A percentile compares a stretch with the other conserved stretches of the same genome.
These are phyloP conservation scores for Dicaeum eximium DNA, from an alignment of 2,113 vertebrate species.

Conservation along the genomic window DNA sequence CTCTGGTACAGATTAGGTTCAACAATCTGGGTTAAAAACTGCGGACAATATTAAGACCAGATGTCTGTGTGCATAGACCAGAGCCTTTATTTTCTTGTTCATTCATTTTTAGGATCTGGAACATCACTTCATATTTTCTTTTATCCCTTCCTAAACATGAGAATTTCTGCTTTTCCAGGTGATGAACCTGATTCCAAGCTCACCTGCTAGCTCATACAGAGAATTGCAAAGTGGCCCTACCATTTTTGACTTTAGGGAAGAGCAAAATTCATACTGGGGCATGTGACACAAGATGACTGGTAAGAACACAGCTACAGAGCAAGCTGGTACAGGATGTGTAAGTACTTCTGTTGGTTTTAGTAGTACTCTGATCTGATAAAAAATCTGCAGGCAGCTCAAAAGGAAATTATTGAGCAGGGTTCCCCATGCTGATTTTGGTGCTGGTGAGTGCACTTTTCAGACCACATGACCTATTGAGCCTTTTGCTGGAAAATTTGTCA, in stretches of 20 bases:
- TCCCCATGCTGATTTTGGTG: neutral
- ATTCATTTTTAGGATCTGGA: neutral
- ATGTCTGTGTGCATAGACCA: neutral
- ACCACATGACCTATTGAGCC: neutral
- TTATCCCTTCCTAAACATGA: neutral
- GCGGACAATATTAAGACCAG: neutral
- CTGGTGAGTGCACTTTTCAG: neutral
- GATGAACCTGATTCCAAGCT: neutral
- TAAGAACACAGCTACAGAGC: neutral
- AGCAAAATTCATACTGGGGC: neutral
- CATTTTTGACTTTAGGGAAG: neutral
- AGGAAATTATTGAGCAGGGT: neutral
- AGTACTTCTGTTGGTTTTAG: neutral
- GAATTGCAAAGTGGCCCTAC: neutral
- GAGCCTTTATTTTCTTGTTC: neutral
- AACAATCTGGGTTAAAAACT: neutral
- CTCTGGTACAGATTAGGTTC: neutral
- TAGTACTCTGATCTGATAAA: neutral
- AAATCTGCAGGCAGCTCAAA: neutral
- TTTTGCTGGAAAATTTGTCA: neutral
- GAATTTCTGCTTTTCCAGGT: neutral
- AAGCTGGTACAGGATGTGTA: neutral
- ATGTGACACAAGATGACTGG: neutral
- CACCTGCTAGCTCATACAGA: neutral
- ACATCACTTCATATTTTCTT: neutral